phyloP scores from a whole-genome alignment of 2,888 invertebrate genomes.

The Parnassius mnemosyne region DNA sequence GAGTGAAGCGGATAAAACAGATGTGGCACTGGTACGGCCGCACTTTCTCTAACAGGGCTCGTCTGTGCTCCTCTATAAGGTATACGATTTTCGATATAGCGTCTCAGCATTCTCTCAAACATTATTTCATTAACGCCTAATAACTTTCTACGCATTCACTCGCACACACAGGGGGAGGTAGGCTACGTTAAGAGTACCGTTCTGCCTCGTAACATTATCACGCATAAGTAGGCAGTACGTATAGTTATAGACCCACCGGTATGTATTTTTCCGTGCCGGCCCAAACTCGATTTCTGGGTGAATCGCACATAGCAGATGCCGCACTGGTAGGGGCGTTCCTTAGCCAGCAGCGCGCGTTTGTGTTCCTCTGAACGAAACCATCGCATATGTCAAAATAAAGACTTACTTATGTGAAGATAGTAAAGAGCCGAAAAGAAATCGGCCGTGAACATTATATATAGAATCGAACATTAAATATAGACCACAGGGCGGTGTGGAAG shows the following conservation, averaged over 20 bases:
- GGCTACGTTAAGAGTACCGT: conserved; percentile 57
- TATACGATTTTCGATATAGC: conserved; percentile 78
- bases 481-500: conserved; percentile 50
- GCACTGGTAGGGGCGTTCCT: conserved; percentile 82
- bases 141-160: conserved; percentile 55
- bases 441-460: conserved; percentile 38
- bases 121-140: conserved; percentile 56
- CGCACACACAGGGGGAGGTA: conserved; percentile 78
- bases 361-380: conserved; percentile 74
- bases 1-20: conserved; percentile 87
- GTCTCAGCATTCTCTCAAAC: conserved; percentile 66
- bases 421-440: conserved; percentile 37
- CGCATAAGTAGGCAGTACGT: conserved; percentile 59
- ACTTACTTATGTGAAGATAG: conserved; percentile 22
- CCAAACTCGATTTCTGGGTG: conserved; percentile 85
- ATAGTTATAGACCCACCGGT: conserved; percentile 71
- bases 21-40: conserved; percentile 86
- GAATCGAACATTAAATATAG: conserved; percentile 42
- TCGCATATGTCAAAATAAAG: conserved; percentile 52
- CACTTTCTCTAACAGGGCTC: conserved; percentile 82
- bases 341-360: conserved; percentile 72
- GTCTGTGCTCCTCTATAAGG: conserved; percentile 82
- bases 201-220: conserved; percentile 67
- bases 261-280: conserved; percentile 84
- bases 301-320: conserved; percentile 83